phyloP scores from a whole-genome alignment of 2,888 invertebrate genomes.

The Norana najaformis region DNA sequence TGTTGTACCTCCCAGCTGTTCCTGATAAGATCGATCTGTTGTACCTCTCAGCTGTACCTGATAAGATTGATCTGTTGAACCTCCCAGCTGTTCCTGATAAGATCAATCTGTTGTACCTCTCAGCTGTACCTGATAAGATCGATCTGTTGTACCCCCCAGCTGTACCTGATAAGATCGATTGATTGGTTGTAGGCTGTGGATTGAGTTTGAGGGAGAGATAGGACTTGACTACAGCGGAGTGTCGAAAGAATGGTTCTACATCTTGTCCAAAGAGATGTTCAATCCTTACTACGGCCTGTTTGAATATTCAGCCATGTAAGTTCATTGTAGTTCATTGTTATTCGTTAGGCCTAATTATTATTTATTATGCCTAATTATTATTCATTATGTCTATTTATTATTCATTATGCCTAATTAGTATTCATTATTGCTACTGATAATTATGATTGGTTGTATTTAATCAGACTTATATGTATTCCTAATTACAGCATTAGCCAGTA shows the following conservation, averaged over 20 bases:
- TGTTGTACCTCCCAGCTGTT: too few species aligned
- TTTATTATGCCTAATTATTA: background rate
- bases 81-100: too few species aligned
- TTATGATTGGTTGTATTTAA: slow-evolving; percentile 45
- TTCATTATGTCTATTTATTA: slow-evolving; percentile 46
- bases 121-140: too few species aligned
- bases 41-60: background rate
- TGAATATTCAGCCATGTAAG: slow-evolving; percentile 97
- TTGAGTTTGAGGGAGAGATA: slow-evolving; percentile 92
- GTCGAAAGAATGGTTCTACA: slow-evolving; percentile 97
- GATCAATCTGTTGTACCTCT: too few species aligned
- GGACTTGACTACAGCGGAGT: slow-evolving; percentile 95
- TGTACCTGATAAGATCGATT: background rate
- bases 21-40: too few species aligned
- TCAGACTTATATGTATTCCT: background rate
- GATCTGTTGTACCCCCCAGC: too few species aligned
- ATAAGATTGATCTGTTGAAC: too few species aligned
- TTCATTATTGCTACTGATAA: background rate
- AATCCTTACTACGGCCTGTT: slow-evolving; percentile 99
- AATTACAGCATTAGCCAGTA: background rate
- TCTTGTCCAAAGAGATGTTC: slow-evolving; percentile 98
- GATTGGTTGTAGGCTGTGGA: slow-evolving; percentile 78
- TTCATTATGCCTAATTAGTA: background rate
- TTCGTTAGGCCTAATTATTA: background rate
- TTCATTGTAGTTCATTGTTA: slow-evolving; percentile 48